Base-by-base conservation (phyloP, 1,140 invertebrate genomes). In the Argopecten irradians region DNA sequence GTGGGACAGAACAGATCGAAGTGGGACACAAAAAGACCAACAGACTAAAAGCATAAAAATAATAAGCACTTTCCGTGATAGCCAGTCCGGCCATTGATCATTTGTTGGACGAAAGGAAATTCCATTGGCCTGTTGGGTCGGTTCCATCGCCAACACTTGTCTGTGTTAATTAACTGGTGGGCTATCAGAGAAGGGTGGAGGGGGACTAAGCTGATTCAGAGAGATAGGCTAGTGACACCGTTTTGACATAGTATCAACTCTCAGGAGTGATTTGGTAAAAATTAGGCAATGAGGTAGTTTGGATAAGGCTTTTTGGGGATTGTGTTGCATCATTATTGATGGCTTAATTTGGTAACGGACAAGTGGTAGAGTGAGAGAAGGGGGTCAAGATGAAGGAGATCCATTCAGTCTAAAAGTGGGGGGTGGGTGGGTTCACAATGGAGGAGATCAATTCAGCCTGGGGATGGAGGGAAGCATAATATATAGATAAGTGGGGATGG, bases 41-140 rank as follows among this genome's bases (percentile, higher is more conserved):
- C 55, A 71, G 55, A 71, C 55, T 71, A 71, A 71, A 28, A 71
- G 55, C 55, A 71, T 71, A 28, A 71, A 71, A 71, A 71, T 71
- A 71, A 71, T 71, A 71, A 71, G n/a, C 55, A 71, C 55, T 71
- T n/a, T 71, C 28, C 36, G 55, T 71, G 55, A 71, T 71, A 16
- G 55, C n/a, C 5, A 71, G 55, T 71, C 55, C n/a, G 55, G 55
- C 55, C 55, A 71, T 71, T 71, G 55, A 71, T 71, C 55, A 71
- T 71, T 8, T n/a, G n/a, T n/a, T 71, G 55, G 55, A 28, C 11
- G 22, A 28, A n/a, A 71, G 55, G 55, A 71, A 71, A 71, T 71
- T 71, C 55, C 55, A 71, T 28, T 28, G 55, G 1, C 28, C 55
- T n/a, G 22, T 71, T 71, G 55, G 55, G 55, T 71, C 55, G 19